Base-by-base conservation (phyloP, 2,113 vertebrate genomes). In the Dromiciops gliroides region DNA sequence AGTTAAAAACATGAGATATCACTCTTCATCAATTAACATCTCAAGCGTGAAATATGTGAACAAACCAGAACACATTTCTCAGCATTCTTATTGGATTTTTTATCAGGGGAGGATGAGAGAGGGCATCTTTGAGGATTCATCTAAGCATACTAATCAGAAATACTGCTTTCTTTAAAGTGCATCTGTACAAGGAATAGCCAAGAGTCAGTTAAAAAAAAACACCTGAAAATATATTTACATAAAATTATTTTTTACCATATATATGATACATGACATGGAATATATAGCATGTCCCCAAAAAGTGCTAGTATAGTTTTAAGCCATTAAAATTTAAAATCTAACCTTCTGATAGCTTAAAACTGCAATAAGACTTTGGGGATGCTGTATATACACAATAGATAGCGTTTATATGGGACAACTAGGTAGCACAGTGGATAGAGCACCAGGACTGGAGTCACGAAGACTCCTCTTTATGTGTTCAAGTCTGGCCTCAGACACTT, bases 11-110 rank as follows among this genome's bases (percentile, higher is more conserved):
- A 10, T 48, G 23, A 48, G 12, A n/a, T 48, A 90, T 91, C 53
- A 52, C 88, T 89, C 14, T 89, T 44, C 37, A 60, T 94, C 75
- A 90, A 44, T 91, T 92, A 92, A 10, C 75, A 37, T 52, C 49
- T 96, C 91, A 53, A 47, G 95, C 8, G 91, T 49, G 9, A 91
- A 93, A 3, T 67, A 22, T 83, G 44, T 25, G 8, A 26, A 16
- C 50, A 90, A 51, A 50, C 3, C 49, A 83, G 37, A 92, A 60
- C 6, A 52, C 83, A 90, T 92, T 90, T 53, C 3, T 83, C 67
- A 83, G 67, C 67, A 83, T 83, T 83, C 67, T 83, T 83, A 83
- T 83, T 83, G 67, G 67, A 83, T 83, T 83, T 83, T 83, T 44
- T 83, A 83, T 83, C 67, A 83, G 67, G 67, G 67, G 67, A 83